Percentiles rank a stretch among this genome's conserved stretches.
Evolutionary conservation across 2,113 vertebrate species (phyloP).

Genomic region (Ceyx melanurus): DNA sequence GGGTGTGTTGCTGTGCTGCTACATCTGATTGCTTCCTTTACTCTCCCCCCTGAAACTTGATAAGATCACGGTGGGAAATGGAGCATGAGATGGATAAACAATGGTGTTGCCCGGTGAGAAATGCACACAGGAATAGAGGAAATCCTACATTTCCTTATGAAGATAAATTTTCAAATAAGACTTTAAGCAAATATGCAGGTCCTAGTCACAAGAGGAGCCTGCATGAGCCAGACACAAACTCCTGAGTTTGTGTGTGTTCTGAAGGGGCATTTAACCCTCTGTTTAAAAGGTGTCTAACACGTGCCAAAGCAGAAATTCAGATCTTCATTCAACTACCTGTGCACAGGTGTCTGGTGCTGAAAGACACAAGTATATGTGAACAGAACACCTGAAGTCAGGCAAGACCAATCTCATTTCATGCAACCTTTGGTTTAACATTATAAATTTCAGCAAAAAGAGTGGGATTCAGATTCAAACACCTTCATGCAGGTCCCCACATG

Average conservation of each 20-base stretch:
- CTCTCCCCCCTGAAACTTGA: conserved; percentile 28
- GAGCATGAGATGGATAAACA: conserved; percentile 26
- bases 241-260: neutral
- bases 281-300: neutral
- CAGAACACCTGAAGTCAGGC: neutral
- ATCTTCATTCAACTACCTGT: neutral
- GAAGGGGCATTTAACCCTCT: neutral
- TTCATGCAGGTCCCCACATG: neutral
- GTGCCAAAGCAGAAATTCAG: neutral
- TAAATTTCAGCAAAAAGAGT: neutral
- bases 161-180: conserved; percentile 36
- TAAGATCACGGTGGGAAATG: conserved; percentile 42
- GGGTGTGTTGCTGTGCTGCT: neutral
- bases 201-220: neutral
- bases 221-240: neutral
- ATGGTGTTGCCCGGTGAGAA: neutral
- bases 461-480: fast-evolving
- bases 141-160: conserved; percentile 35
- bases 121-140: conserved; percentile 33
- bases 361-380: neutral
- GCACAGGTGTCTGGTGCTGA: neutral
- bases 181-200: neutral
- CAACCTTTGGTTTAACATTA: neutral
- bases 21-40: neutral
- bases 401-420: neutral